Conservation (phyloP, 2,797 vertebrate genomes). For the Sphenopsis melanotis region DNA sequence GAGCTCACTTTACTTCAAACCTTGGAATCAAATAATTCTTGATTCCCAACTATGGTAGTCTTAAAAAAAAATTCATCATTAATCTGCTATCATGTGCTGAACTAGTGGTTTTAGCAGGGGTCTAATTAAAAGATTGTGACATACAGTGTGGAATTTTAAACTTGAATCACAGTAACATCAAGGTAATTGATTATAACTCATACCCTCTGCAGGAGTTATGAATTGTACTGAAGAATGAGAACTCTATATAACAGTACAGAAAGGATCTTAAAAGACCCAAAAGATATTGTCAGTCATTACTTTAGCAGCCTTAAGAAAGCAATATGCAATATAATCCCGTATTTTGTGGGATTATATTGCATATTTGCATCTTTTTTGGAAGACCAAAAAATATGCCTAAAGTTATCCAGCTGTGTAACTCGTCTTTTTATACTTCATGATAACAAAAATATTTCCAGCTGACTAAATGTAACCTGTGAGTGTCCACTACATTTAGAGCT, state of each 20-base stretch:
- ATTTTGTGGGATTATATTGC: too few relatives aligned
- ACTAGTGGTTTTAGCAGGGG: constrained; percentile 73
- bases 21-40: neutral
- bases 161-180: neutral
- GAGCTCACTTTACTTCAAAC: neutral
- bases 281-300: neutral
- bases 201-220: neutral
- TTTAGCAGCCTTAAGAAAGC: neutral
- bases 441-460: neutral
- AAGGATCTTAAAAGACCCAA: neutral
- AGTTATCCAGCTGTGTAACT: neutral
- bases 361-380: too few relatives aligned
- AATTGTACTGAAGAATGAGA: neutral
- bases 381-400: neutral
- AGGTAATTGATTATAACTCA: neutral
- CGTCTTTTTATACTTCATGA: neutral
- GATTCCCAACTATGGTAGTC: neutral
- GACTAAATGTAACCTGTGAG: neutral
- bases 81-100: constrained; percentile 71
- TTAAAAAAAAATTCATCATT: neutral
- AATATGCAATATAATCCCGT: neutral
- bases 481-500: neutral
- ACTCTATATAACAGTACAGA: neutral
- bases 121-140: constrained; percentile 77
- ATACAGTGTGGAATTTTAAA: neutral